Evolutionary conservation across 2,888 invertebrate genomes (phyloP).

Genomic region (Sarcophaga subvicina): DNA sequence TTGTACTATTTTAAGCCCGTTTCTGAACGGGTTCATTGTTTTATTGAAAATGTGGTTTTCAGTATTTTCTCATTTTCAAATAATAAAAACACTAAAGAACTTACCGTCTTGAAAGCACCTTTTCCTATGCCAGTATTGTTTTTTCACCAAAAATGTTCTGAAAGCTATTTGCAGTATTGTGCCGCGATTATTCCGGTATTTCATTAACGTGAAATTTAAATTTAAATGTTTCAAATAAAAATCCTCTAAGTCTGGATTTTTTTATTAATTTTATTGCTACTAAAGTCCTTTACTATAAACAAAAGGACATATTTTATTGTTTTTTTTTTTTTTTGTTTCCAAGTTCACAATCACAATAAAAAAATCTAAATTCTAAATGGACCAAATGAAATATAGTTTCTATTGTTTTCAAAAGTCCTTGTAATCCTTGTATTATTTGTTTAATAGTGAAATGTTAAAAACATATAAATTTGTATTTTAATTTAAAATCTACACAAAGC

Average conservation of each 20-base stretch:
- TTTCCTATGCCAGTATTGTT: slow-evolving; percentile 67
- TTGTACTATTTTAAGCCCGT: no score
- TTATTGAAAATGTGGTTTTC: no score
- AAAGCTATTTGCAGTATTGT: slow-evolving; percentile 81
- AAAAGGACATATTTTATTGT: slow-evolving; percentile 40
- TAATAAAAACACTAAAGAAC: slow-evolving; percentile 2
- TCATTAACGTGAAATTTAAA: slow-evolving; percentile 78
- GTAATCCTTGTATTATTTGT: slow-evolving; percentile 4
- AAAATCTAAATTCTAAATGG: neutral
- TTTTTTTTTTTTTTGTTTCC: neutral
- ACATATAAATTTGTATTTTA: neutral
- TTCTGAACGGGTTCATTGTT: no score
- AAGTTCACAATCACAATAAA: neutral
- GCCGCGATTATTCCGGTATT: slow-evolving; percentile 81
- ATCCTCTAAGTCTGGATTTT: neutral
- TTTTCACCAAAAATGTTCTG: slow-evolving; percentile 79
- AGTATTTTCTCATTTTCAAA: no score
- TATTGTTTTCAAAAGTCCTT: no score
- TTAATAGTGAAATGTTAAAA: slow-evolving; percentile 4
- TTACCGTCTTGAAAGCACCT: slow-evolving; percentile 67
- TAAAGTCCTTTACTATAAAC: slow-evolving; percentile 38
- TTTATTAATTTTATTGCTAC: slow-evolving; percentile 5
- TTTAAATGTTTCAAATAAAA: slow-evolving; percentile 37
- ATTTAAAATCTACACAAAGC: slow-evolving; percentile 10
- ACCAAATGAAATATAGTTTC: no score